phyloP scores from a whole-genome alignment of 2,888 invertebrate genomes.

The Strigamia transsilvanica region DNA sequence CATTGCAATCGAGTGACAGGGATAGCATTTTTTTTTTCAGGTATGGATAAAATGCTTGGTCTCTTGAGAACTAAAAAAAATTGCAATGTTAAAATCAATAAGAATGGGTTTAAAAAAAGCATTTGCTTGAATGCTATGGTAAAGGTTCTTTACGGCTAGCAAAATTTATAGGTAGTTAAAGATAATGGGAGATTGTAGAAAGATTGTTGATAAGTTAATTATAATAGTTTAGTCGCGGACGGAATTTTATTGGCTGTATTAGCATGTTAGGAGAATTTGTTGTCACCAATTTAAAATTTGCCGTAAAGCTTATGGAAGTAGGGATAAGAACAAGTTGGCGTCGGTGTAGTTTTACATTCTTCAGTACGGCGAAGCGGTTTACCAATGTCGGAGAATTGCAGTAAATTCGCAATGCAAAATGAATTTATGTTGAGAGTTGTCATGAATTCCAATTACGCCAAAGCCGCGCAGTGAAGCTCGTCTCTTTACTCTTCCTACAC shows the following conservation, averaged over 20 bases:
- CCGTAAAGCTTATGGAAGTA: constrained; percentile 3
- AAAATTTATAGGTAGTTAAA: constrained; percentile 39
- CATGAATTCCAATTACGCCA: constrained; percentile 49
- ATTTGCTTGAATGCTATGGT: not conserved
- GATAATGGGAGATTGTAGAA: not conserved
- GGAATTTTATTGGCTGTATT: constrained; percentile 7
- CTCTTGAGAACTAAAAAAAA: not conserved
- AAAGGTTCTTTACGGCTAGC: not conserved
- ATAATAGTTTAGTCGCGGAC: not conserved
- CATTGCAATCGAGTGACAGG: constrained; percentile 31
- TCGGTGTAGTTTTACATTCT: constrained; percentile 43
- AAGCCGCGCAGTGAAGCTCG: constrained; percentile 40
- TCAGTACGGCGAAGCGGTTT: constrained; percentile 41
- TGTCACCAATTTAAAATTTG: constrained; percentile 9
- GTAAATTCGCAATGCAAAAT: constrained; percentile 48
- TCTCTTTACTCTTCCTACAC: not conserved
- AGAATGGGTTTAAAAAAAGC: not conserved
- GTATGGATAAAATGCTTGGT: not conserved
- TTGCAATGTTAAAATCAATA: constrained; percentile 21
- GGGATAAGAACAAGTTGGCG: constrained; percentile 28
- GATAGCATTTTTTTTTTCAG: not conserved
- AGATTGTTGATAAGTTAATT: constrained; percentile 30
- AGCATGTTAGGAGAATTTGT: constrained; percentile 23
- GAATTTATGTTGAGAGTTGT: constrained; percentile 49
- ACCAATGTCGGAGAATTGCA: constrained; percentile 45